Base-by-base conservation (phyloP, 2,113 vertebrate species). In the Channa argus region DNA sequence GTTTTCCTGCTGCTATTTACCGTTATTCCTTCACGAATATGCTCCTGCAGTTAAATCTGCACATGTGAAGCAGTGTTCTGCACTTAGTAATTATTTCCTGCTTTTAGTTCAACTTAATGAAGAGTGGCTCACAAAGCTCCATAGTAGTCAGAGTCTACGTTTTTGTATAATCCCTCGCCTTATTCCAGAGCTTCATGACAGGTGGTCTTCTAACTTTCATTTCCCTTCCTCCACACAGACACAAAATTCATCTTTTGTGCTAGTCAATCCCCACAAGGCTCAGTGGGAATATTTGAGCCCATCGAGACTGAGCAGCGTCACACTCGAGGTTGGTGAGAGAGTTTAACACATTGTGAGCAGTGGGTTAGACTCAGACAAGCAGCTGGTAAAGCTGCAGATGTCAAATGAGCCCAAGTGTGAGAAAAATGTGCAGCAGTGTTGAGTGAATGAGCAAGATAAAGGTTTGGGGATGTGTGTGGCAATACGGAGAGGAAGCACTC, bases 121-220 rank as follows among this genome's bases (percentile, higher is more conserved):
- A 24, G 24, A 24, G 24, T 24, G 24, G 24, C 24, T 24, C 24
- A 24, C 1, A 24, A 24, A 24, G 24, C 24, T 24, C 24, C 24
- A 24, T 24, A 24, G 24, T 24, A 24, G 24, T 24, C 24, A 24
- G 24, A 24, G 24, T 24, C 24, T 24, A 24, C 24, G 24, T 24
- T 24, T 24, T 24, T 24, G 24, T 1, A 24, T 24, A 24, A 24
- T 24, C 24, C 24, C 24, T 24, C 24, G 1, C 24, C 24, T 24
- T 24, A 24, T 24, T 24, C 24, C 24, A 71, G 0, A 63, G 13
- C 24, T 4, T 14, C 1, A 8, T 59, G 65, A 53, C 54, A 70
- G 59, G 54, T 51, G 63, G 63, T 73, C n/a, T 13, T 73, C n/a
- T 13, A n/a, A 61, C 65, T 73, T 61, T 77, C 34, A 33, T 61